Conservation (phyloP, 2,888 invertebrate genomes). For the Cloeon dipterum region DNA sequence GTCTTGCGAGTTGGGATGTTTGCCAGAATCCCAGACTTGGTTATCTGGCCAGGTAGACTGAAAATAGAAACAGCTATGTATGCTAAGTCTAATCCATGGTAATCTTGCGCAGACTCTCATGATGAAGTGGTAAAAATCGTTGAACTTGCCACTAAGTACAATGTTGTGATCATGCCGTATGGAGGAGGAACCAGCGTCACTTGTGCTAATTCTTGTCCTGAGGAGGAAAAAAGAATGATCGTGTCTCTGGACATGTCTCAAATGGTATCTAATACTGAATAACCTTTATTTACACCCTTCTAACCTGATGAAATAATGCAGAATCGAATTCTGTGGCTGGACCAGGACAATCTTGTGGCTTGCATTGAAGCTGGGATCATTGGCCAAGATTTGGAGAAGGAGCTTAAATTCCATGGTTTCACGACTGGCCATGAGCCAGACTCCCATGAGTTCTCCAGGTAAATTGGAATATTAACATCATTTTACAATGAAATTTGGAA, state of each 20-base stretch:
- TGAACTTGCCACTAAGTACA: slow-evolving; percentile 40
- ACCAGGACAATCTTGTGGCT: slow-evolving; percentile 57
- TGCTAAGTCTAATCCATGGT: background rate
- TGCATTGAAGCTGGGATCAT: slow-evolving; percentile 78
- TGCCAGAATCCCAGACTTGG: slow-evolving; percentile 71
- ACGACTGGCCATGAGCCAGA: slow-evolving; percentile 97
- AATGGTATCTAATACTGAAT: too few species aligned
- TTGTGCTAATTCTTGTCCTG: slow-evolving; percentile 66
- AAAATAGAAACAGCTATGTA: background rate
- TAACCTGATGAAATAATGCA: slow-evolving; percentile 14
- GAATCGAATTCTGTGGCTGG: slow-evolving; percentile 84
- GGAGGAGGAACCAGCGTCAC: slow-evolving; percentile 92
- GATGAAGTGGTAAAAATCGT: slow-evolving; percentile 69
- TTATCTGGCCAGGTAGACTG: slow-evolving; percentile 66
- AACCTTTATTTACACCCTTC: too few species aligned
- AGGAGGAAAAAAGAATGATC: slow-evolving; percentile 52
- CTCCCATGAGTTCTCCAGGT: slow-evolving; percentile 85
- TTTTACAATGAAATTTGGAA: too few species aligned
- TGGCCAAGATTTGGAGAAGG: slow-evolving; percentile 81
- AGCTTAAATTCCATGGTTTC: slow-evolving; percentile 49
- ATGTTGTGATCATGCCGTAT: slow-evolving; percentile 73
- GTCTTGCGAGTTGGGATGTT: slow-evolving; percentile 42
- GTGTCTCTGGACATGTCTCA: slow-evolving; percentile 81
- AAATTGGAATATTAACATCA: too few species aligned
- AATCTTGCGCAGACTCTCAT: slow-evolving; percentile 27